Conservation (phyloP, 2,797 vertebrate genomes). For the Falco cherrug region DNA sequence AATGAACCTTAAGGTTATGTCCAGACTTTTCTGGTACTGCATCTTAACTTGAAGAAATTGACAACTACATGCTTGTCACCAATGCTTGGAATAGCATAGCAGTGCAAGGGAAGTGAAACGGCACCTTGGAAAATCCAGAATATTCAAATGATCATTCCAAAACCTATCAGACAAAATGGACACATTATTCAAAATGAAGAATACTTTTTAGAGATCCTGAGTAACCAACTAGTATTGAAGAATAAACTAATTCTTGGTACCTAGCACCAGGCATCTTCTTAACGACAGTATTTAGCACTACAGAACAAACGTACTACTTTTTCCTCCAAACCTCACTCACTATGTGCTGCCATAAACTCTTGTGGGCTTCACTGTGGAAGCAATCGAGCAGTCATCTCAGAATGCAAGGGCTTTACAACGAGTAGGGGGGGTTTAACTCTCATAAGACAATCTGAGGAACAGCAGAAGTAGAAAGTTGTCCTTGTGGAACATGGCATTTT, state of each 20-base stretch:
- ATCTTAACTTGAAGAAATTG: constrained; percentile 8
- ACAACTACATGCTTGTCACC: neutral
- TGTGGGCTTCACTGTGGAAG: neutral
- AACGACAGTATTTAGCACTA: neutral
- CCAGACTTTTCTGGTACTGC: neutral
- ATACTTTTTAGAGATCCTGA: neutral
- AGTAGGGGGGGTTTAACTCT: neutral
- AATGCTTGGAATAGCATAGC: neutral
- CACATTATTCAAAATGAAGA: neutral
- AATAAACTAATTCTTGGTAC: neutral
- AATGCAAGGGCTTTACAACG: neutral
- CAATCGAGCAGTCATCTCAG: neutral
- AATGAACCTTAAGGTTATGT: constrained; percentile 8
- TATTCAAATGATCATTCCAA: neutral
- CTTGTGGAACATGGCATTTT: neutral
- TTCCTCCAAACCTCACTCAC: neutral
- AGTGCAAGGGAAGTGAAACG: neutral
- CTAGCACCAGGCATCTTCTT: neutral
- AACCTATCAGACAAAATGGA: neutral
- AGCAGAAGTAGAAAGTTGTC: neutral
- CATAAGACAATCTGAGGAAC: neutral
- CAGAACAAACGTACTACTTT: neutral
- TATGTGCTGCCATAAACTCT: neutral
- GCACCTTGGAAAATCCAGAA: neutral
- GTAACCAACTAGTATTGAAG: neutral